Evolutionary conservation across 2,113 vertebrate genomes (phyloP).

Genomic region (Rhynchomys soricoides): DNA sequence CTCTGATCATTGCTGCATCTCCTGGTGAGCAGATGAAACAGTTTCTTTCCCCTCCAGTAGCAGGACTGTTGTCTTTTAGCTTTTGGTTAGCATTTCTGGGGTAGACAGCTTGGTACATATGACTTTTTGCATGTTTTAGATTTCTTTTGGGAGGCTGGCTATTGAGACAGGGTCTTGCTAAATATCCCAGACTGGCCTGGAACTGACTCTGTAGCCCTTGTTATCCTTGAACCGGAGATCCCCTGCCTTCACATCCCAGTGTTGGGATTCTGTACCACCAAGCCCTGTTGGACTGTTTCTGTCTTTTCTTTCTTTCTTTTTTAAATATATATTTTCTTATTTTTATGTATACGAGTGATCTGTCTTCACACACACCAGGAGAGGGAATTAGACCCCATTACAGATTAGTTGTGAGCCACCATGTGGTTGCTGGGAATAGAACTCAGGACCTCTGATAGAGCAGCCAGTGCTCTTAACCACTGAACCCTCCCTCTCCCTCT

Average conservation of each 20-base stretch:
- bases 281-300: background rate
- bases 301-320: background rate
- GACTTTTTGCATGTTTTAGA: constrained; percentile 32
- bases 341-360: too few species aligned
- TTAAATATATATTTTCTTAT: background rate
- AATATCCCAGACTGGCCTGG: background rate
- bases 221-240: background rate
- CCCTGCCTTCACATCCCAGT: background rate
- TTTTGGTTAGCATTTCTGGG: constrained; percentile 38
- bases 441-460: background rate
- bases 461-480: background rate
- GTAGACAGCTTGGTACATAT: background rate
- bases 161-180: background rate
- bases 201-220: background rate
- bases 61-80: background rate
- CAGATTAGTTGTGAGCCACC: too few species aligned
- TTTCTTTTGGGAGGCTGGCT: background rate
- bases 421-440: too few species aligned
- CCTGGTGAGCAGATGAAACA: background rate
- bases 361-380: too few species aligned
- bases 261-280: background rate
- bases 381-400: too few species aligned
- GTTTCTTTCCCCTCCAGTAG: constrained; percentile 4
- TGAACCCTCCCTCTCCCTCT: background rate
- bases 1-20: background rate